Base-by-base conservation (phyloP, 2,888 invertebrate species). In the Polia nebulosa region DNA sequence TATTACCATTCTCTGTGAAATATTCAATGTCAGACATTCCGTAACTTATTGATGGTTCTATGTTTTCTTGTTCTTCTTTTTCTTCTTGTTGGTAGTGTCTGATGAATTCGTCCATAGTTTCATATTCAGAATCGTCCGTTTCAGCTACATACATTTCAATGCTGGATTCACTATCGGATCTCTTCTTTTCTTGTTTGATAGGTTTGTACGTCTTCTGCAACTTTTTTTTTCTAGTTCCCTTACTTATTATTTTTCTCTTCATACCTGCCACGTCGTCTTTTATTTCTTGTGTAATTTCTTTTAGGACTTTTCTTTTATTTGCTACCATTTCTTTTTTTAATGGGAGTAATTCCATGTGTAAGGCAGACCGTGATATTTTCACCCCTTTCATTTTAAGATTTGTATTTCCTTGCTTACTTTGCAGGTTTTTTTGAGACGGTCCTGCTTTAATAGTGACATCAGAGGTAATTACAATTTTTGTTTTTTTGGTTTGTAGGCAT, bases 81-180 rank as follows among this genome's bases (percentile, higher is more conserved):
- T 51, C 51, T 51, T 51, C 51, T n/a, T 51, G 51, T 51, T 51
- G 56, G 39, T 55, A 34, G 51, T 51, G 51, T 51, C 29, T 51
- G 79, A 73, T 57, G 82, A 69, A 32, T 51, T 51, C 51, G 51
- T 51, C 51, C 51, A 51, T 51, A 51, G 51, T 51, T 45, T 45
- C 44, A 45, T 45, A 45, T 45, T 45, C 44, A 20, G 44, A 45
- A 45, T 45, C 44, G 44, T 45, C 44, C 44, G 44, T 45, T 45
- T 45, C 44, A 45, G 44, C 7, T 22, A 8, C 20, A 22, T 7
- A 45, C 20, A 45, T 45, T 45, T 45, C 44, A 45, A 45, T 45
- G 44, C 22, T 22, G 20, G 44, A 22, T 20, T 45, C 44, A 45
- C 44, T 45, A 45, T 45, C 44, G 44, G 44, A 45, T 45, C 44